A percentile compares a stretch with the other conserved stretches of the same genome.
These are phyloP conservation scores for Brenthis hecate DNA, from an alignment of 2,888 invertebrate species.

Conservation along the genomic window DNA sequence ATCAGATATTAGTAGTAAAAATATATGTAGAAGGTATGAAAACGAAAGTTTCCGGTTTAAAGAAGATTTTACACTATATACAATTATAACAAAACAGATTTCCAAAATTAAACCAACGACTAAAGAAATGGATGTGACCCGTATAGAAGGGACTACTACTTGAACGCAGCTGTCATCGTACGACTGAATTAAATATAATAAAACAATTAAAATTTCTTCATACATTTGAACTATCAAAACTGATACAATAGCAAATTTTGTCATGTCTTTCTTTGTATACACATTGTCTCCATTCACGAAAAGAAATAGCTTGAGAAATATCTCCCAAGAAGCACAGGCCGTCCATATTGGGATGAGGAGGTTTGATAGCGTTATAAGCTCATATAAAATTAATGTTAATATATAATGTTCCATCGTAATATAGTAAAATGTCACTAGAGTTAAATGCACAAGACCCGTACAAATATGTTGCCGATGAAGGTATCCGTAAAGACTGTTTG, in stretches of 20 bases:
- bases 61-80: slow-evolving; percentile 15
- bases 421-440: not conserved
- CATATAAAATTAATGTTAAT: not conserved
- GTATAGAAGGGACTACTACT: slow-evolving; percentile 23
- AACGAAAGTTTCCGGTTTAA: slow-evolving; percentile 18
- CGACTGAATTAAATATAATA: not conserved
- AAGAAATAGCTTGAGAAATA: slow-evolving; percentile 38
- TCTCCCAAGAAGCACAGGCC: slow-evolving; percentile 32
- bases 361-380: slow-evolving; percentile 12
- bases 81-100: slow-evolving; percentile 22
- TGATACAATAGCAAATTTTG: slow-evolving; percentile 22
- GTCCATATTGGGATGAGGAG: slow-evolving; percentile 38
- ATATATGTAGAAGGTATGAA: slow-evolving; percentile 29
- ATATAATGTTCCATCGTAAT: not conserved
- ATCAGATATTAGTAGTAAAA: slow-evolving; percentile 30
- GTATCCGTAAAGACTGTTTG: not conserved
- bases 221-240: slow-evolving; percentile 28
- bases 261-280: slow-evolving; percentile 29
- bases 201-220: slow-evolving; percentile 19
- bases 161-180: not conserved
- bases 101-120: slow-evolving; percentile 24
- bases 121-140: slow-evolving; percentile 33
- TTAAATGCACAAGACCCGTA: slow-evolving; percentile 17
- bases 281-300: slow-evolving; percentile 30
- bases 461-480: slow-evolving; percentile 23